Evolutionary conservation across 2,888 invertebrate genomes (phyloP), one percentile per base, ranked within the genome.

Genomic region (Eledona agricola): DNA sequence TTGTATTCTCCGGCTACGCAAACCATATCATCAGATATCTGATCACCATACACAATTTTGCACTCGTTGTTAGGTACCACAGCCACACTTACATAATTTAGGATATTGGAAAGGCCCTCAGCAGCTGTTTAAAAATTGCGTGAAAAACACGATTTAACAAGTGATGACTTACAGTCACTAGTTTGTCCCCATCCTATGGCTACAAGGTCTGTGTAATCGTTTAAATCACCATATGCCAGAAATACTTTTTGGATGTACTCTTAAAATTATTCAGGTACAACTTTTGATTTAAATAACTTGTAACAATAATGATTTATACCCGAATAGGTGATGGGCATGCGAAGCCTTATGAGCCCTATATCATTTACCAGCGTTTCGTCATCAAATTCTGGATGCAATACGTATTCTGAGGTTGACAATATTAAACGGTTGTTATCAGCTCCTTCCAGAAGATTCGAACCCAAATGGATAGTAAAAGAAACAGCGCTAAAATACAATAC

Each of bases 131-230:
- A n/a, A n/a, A 23, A 37, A 9, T 34, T 9, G 29, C 2, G n/a
- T 12, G 1, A 29, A 7, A 1, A 13, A 1, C 1, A 22, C 11
- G 2, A 4, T 17, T 3, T 19, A 17, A 37, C 22, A 23, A 23
- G 7, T 25, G 1, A 15, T 7, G 10, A 29, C 4, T 46, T 25
- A 46, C 46, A 6, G 13, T 46, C 46, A 17, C 34, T 46, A 1
- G 25, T 46, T 11, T 46, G 46, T 1, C 46, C 46, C 46, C 46
- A 46, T 23, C 46, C 46, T 7, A 46, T 23, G 3, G 26, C 46
- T 19, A 22, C 16, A 7, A 34, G 9, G 3, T 7, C 7, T 15
- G 31, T 29, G 9, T 29, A 17, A 6, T 20, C 43, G 9, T 4
- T 17, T n/a, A 16, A 4, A n/a, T 26, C 7, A 13, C 29, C 15